Evolutionary conservation across 2,888 invertebrate genomes (phyloP).

Genomic region (Pseudeuparius sepicola): DNA sequence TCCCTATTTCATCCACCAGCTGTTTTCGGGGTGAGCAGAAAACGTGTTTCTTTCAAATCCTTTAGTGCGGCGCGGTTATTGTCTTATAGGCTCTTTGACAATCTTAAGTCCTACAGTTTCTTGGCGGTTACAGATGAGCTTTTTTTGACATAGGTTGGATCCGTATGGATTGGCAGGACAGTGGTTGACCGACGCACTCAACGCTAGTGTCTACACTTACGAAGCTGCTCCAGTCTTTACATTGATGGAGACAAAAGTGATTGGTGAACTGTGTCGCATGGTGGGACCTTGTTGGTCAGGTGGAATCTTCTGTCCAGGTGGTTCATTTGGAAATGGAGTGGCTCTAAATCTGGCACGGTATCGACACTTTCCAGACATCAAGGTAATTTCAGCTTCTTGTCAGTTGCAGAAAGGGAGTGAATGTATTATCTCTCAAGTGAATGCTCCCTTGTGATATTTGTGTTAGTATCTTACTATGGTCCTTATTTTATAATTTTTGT

Average conservation of each 20-base stretch:
- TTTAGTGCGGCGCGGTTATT: too few species aligned
- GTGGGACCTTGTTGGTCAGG: conserved; percentile 41
- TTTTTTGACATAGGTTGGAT: conserved; percentile 42
- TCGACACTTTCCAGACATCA: conserved; percentile 39
- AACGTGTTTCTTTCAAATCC: conserved; percentile 3
- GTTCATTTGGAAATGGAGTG: conserved; percentile 47
- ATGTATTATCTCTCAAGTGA: too few species aligned
- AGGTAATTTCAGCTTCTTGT: too few species aligned
- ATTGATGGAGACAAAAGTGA: conserved; percentile 42
- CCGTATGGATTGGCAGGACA: conserved; percentile 45
- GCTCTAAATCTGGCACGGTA: conserved; percentile 47
- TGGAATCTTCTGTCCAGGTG: conserved; percentile 48
- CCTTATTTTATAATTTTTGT: conserved; percentile 6
- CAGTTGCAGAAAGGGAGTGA: too few species aligned
- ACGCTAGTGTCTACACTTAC: conserved; percentile 46
- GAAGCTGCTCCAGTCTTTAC: conserved; percentile 49
- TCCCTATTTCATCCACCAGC: conserved; percentile 47
- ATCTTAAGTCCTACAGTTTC: too few species aligned
- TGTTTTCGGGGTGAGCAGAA: conserved; percentile 46
- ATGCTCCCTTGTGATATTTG: too few species aligned
- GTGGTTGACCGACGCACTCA: conserved; percentile 43
- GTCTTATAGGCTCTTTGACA: neutral
- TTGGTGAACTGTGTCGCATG: conserved; percentile 41
- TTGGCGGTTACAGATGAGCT: too few species aligned
- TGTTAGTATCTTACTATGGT: too few species aligned